Percentiles rank a stretch among this genome's conserved stretches.
Evolutionary conservation across 1,140 invertebrate species (phyloP).

Genomic region (Nebria ingens): DNA sequence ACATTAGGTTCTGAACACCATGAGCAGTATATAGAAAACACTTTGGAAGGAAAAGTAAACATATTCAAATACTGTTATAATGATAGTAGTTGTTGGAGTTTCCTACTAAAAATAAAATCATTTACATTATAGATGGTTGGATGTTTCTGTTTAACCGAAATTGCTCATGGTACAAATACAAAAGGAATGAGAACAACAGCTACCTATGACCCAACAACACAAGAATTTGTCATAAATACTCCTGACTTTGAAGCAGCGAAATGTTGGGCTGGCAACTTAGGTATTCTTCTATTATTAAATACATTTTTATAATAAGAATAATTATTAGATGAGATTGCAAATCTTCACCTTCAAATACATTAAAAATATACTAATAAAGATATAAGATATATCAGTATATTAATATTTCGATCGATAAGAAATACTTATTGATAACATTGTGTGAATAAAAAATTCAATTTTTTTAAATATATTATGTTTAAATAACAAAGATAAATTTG

Average conservation of each 20-base stretch:
- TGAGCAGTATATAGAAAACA: constrained; percentile 51
- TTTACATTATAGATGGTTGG: constrained; percentile 49
- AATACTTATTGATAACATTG: constrained; percentile 6
- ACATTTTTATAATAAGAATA: no score
- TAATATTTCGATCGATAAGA: background rate
- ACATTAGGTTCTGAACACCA: constrained; percentile 69
- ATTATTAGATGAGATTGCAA: background rate
- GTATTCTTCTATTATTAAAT: constrained; percentile 40
- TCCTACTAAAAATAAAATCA: constrained; percentile 11
- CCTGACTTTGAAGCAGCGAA: constrained; percentile 91
- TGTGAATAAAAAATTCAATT: background rate
- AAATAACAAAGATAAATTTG: no score
- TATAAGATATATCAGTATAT: constrained; percentile 8
- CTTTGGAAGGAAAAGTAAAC: constrained; percentile 54
- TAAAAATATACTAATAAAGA: background rate
- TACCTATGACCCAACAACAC: constrained; percentile 63
- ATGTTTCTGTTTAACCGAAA: constrained; percentile 87
- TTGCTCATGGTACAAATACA: constrained; percentile 89
- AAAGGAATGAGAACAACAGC: constrained; percentile 86
- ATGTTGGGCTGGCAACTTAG: constrained; percentile 87
- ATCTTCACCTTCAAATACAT: background rate
- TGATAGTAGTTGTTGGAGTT: constrained; percentile 20
- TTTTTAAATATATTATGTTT: no score
- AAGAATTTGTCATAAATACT: constrained; percentile 79
- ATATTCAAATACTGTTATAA: no score